Base-by-base conservation (phyloP, 2,888 invertebrate species). In the Teleogryllus oceanicus region DNA sequence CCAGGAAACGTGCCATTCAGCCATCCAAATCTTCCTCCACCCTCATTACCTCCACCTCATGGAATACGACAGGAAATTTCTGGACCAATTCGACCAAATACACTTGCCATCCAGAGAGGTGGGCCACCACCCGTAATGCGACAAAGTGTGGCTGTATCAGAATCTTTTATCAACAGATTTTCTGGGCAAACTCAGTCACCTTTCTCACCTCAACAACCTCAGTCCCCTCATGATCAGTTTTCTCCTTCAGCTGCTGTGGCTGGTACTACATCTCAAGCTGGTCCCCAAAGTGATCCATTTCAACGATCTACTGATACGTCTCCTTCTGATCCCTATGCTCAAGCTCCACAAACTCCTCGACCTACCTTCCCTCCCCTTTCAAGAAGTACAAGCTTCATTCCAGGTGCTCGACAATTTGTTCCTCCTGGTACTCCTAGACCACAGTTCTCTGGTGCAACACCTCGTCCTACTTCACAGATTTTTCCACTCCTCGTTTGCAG, bases 341-440 rank as follows among this genome's bases (percentile, higher is more conserved):
- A 87, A 81, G 85, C 86, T n/a, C 86, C 87, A 5, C 87, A 87
- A 83, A 87, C 87, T 49, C 86, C 87, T 11, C 85, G 86, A 82
- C 85, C 87, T 16, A 74, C 77, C 49, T 80, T 80, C 37, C 24
- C 75, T 21, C 51, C 24, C 24, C 83, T 81, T 84, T 84, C 51
- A 83, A 83, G 84, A 51, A 84, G 84, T 81, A 84, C 84, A 3
- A 83, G 84, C 11, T 85, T 84, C 78, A 83, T 80, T 11, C 21
- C 80, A 20, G n/a, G 74, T 20, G 77, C 80, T 21, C 84, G 85
- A 81, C 83, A 85, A 13, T 62, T 62, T 62, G 62, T 62, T 13
- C 88, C 89, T 78, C 89, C 90, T 62, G 88, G 88, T 76, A 89
- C 90, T 62, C 89, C 91, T 8, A 85, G 90, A 81, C 89, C 90